Percentiles rank a stretch among this genome's conserved stretches.
These are phyloP conservation scores for Megalopta genalis DNA, from an alignment of 1,140 invertebrate genomes.

Conservation along the genomic window DNA sequence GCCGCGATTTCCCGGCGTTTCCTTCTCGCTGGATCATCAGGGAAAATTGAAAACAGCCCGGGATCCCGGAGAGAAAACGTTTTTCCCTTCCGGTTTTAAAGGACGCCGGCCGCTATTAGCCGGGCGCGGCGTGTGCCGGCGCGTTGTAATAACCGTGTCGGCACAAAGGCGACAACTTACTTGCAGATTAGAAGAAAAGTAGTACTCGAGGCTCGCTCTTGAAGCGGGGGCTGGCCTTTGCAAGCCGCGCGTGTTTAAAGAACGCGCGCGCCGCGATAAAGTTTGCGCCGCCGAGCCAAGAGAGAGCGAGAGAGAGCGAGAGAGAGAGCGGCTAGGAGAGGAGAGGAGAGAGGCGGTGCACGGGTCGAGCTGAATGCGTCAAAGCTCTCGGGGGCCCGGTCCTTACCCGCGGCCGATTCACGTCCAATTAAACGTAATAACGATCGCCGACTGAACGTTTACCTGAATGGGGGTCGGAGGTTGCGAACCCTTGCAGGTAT, in stretches of 20 bases:
- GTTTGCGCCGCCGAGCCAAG: conserved; percentile 4
- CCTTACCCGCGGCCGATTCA: not conserved
- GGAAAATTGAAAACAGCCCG: no score
- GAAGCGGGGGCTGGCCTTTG: conserved; percentile 13
- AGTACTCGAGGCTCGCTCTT: conserved; percentile 27
- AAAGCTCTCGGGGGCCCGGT: conserved; percentile 7
- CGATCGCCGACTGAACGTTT: conserved; percentile 11
- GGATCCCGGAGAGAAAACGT: no score
- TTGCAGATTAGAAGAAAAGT: conserved; percentile 40
- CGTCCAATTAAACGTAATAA: conserved; percentile 45
- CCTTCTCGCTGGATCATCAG: no score
- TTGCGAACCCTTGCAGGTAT: not conserved
- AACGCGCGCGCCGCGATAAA: conserved; percentile 17
- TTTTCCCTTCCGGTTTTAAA: not conserved
- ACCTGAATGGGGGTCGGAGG: conserved; percentile 8
- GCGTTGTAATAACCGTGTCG: conserved; percentile 24
- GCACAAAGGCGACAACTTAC: conserved; percentile 39
- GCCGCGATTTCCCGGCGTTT: no score
- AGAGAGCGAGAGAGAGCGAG: no score
- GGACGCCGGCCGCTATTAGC: conserved; percentile 5
- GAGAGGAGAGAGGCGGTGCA: not conserved
- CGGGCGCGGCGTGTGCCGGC: no score
- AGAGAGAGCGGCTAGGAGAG: no score
- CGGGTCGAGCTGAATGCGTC: not conserved
- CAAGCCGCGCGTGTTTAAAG: conserved; percentile 39